Base-by-base conservation (phyloP, 2,888 invertebrate species). In the Autographa pulchrina region DNA sequence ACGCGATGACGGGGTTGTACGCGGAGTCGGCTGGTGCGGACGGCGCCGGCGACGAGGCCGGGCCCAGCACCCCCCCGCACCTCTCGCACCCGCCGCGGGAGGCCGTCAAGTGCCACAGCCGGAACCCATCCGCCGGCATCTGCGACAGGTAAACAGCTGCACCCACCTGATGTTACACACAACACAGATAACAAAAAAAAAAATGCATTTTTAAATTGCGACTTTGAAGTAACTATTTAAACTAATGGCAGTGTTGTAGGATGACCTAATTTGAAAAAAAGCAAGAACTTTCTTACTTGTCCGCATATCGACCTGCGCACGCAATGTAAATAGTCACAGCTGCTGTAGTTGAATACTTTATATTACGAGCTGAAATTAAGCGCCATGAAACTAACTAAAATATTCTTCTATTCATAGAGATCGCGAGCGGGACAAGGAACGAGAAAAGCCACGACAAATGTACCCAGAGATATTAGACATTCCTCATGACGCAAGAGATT, bases 1-100 rank as follows among this genome's bases (percentile, higher is more conserved):
- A 98, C 92, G 98, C 98, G 82, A 98, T 98, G 98, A 98, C 98
- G 60, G 98, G 98, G 41, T 96, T 98, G 72, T 98, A 98, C 91
- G 97, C 98, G 74, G 98, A 98, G 89, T 96, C 96, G 43, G 96
- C 97, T 43, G 96, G 97, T 82, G 96, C 96, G 78, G 97, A 97
- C 83, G 96, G 96, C 77, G 96, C 94, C 67, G 93, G 95, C 80
- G 96, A 95, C 80, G 96, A 96, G 78, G 96, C 94, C 25, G 96
- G 94, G 6, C 96, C 96, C 75, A 96, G 94, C 85, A 92, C 94
- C 52, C 93, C 94, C 52, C 94, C 93, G 60, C 92, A 89, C 70
- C 92, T 89, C 54, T 86, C 92, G 9, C 93, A 93, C 77, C 92
- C 91, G 58, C 91, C 93, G 62, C 89, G 96, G 78, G 95, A 95